Base-by-base conservation (phyloP, 2,797 vertebrate species). In the Ptychadena robeensis region DNA sequence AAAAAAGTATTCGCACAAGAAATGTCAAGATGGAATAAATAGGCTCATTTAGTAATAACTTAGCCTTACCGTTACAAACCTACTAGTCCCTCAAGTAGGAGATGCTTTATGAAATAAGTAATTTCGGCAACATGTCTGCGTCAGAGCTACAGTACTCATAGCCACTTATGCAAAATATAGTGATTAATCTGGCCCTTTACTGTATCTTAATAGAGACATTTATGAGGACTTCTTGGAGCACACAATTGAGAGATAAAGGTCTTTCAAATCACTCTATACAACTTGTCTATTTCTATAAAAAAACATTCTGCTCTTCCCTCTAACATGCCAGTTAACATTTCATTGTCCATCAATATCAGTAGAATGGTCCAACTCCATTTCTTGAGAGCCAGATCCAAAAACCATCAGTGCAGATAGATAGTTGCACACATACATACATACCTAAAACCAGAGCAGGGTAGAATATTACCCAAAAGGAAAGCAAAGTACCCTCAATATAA, bases 1-100 rank as follows among this genome's bases (percentile, higher is more conserved):
- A 78, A 80, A 81, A 80, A 81, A 76, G n/a, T 71, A 37, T 75
- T 80, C 66, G 69, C 78, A 66, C 83, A 85, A 80, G 83, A 81
- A 85, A 76, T 81, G 72, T 81, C 78, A 85, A 57, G 66, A 75
- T 37, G 37, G 72, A 85, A 85, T 76, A 71, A 85, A 75, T 76
- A 37, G 35, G 31, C 65, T 79, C 35, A 71, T 76, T 85, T 76
- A 76, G 78, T 75, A 7, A 53, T 53, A 53, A 53, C 18, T 22
- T 18, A n/a, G 44, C 44, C 67, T 15, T 73, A 74, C 71, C 8
- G 35, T 80, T 70, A 64, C 14, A 28, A 71, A 70, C 73, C 80
- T 35, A 82, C 81, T 44, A 35, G 53, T 70, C 82, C 72, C 78
- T 38, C 34, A 70, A 70, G 82, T 53, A 65, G 74, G 80, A 71